Conservation (phyloP, 64 coral and sea anemone species). For the Pachyseris speciosa region DNA sequence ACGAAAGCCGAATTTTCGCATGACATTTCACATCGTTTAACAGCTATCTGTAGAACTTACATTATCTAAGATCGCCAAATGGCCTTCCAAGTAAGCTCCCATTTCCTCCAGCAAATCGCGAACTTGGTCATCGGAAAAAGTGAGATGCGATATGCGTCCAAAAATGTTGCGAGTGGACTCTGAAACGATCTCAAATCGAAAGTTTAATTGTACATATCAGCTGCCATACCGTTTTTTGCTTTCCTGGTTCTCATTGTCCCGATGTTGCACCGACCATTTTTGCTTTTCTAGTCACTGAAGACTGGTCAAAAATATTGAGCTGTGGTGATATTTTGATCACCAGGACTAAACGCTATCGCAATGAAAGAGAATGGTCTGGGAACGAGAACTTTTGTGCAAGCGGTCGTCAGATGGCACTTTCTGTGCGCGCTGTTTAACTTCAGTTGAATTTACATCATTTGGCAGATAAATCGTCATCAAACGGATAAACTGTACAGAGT, state of each 20-base stretch:
- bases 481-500: background rate
- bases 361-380: conserved; percentile 7
- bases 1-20: too few relatives aligned
- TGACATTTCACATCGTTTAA: conserved; percentile 7
- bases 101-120: conserved; percentile 21
- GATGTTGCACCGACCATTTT: conserved; percentile 15
- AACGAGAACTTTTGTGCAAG: conserved; percentile 20
- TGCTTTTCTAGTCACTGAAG: background rate
- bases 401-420: background rate
- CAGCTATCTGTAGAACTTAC: conserved; percentile 27
- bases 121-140: background rate
- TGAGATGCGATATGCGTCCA: background rate
- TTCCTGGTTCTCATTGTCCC: conserved; percentile 13
- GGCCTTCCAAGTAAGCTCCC: background rate
- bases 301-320: background rate
- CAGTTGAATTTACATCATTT: conserved; percentile 14
- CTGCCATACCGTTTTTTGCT: background rate
- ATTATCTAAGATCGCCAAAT: conserved; percentile 26
- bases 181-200: background rate
- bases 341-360: background rate
- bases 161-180: too few relatives aligned
- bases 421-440: background rate
- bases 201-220: conserved; percentile 21
- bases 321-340: background rate
- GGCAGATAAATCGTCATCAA: background rate